Percentiles rank a stretch among this genome's conserved stretches.
Evolutionary conservation across 1,140 invertebrate species (phyloP).

Genomic region (Tetranychus urticae): DNA sequence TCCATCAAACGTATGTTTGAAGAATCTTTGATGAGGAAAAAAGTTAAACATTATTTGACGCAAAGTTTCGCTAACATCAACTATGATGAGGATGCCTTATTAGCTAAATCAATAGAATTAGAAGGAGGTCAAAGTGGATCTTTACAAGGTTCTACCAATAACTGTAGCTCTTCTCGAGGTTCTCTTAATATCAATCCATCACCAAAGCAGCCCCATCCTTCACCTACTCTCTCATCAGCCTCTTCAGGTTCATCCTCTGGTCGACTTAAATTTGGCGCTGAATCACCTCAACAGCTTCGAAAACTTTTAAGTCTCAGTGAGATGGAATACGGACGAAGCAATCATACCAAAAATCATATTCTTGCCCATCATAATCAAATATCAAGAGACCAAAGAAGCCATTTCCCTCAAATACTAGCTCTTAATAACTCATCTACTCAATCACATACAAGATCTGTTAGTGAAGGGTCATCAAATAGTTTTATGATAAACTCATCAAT

Average conservation of each 20-base stretch:
- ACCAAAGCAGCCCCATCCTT: neutral
- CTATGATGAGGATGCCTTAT: neutral
- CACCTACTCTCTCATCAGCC: neutral
- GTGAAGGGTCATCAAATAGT: neutral
- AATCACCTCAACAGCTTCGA: neutral
- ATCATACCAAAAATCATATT: neutral
- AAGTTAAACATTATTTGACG: neutral
- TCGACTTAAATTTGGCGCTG: neutral
- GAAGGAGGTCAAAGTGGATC: neutral
- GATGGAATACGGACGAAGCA: neutral
- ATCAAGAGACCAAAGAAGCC: neutral
- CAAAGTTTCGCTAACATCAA: neutral
- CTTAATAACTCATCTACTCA: neutral
- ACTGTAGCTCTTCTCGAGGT: neutral
- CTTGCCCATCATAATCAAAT: neutral
- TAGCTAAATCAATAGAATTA: neutral
- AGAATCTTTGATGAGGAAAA: constrained; percentile 1
- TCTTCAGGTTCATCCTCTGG: neutral
- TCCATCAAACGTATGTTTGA: neutral
- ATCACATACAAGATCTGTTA: neutral
- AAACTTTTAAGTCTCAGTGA: constrained; percentile 2
- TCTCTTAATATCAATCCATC: neutral
- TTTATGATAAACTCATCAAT: neutral
- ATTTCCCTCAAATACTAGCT: neutral
- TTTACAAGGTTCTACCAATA: neutral